Conservation (phyloP, 23 tunicate species). For the Clavelina lepadiformis region DNA sequence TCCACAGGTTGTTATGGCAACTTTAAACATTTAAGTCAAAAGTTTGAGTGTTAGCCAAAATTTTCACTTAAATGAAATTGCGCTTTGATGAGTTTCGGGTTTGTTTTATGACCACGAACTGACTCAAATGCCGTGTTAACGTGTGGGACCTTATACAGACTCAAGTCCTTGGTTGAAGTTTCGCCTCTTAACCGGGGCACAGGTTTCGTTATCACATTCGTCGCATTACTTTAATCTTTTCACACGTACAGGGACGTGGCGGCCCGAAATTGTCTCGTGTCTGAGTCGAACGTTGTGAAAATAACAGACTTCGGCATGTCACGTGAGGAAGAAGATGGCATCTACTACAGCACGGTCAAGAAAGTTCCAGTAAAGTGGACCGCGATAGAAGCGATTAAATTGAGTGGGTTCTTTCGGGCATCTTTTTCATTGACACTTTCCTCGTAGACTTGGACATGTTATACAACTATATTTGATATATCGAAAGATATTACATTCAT, state of each 20-base stretch:
- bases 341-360: slow-evolving; percentile 65
- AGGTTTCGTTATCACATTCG: not conserved
- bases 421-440: no score
- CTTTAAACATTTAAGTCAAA: not conserved
- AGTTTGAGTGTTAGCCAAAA: not conserved
- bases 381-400: slow-evolving; percentile 32
- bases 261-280: slow-evolving; percentile 67
- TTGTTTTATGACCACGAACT: no score
- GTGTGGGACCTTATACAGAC: no score
- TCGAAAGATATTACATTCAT: no score
- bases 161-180: no score
- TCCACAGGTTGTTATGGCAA: no score
- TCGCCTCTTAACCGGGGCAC: no score
- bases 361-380: slow-evolving; percentile 81
- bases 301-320: slow-evolving; percentile 91
- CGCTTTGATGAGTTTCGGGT: no score
- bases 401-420: not conserved
- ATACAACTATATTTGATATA: no score
- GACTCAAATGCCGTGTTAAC: no score
- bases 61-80: no score
- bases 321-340: slow-evolving; percentile 84
- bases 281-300: slow-evolving; percentile 34
- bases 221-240: not conserved
- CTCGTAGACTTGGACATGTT: no score
- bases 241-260: slow-evolving; percentile 60